These are phyloP conservation scores for Saguinus midas DNA, from an alignment of 2,113 vertebrate genomes.

Conservation along the genomic window DNA sequence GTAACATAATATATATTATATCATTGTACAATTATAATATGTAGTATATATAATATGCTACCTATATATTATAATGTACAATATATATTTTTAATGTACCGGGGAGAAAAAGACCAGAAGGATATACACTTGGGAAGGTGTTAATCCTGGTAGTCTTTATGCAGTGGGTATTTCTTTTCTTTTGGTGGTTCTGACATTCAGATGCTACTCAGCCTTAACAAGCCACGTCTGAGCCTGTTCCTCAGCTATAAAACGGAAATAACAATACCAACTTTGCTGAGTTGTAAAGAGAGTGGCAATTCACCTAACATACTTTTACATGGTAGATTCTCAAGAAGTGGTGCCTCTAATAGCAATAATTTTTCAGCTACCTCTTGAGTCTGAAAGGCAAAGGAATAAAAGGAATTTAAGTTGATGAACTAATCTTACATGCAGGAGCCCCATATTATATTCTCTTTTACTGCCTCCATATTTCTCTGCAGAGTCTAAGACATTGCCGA, in stretches of 20 bases:
- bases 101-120: background rate
- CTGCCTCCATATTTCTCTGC: background rate
- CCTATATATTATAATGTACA: background rate
- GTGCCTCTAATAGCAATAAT: background rate
- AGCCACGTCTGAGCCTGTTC: background rate
- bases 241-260: background rate
- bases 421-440: fast-evolving
- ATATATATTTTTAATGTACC: background rate
- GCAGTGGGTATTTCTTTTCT: background rate
- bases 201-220: background rate
- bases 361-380: background rate
- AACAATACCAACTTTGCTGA: background rate
- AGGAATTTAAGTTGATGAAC: background rate
- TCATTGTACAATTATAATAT: too few species aligned
- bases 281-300: background rate
- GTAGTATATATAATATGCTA: too few species aligned
- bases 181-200: background rate
- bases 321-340: background rate
- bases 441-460: background rate
- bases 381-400: background rate
- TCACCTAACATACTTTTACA: background rate
- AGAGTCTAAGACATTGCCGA: background rate
- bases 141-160: background rate
- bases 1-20: too few species aligned
- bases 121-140: background rate